These are phyloP conservation scores for Sebastes diploproa DNA, from an alignment of 2,797 vertebrate species.

Conservation along the genomic window DNA sequence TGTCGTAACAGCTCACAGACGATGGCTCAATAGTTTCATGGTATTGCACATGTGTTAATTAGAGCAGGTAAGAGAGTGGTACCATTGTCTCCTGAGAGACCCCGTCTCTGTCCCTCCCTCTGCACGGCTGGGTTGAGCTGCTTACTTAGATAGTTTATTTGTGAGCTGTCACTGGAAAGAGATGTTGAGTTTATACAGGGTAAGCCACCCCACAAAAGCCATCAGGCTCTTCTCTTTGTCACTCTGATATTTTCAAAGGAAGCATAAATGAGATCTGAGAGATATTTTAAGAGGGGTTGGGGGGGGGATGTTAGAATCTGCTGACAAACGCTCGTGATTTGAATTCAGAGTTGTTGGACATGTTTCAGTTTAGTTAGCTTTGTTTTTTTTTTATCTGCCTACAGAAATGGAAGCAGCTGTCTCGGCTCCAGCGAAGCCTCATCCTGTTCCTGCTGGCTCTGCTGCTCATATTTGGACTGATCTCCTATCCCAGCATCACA, in stretches of 20 bases:
- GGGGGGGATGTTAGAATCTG: not conserved
- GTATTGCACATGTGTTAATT: constrained; percentile 68
- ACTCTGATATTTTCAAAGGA: not conserved
- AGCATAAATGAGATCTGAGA: not conserved
- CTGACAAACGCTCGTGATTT: not conserved
- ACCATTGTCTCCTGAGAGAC: constrained; percentile 27
- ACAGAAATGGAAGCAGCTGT: constrained; percentile 98
- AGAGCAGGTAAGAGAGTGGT: constrained; percentile 27
- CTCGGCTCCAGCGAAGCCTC: constrained; percentile 90
- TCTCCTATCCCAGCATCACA: constrained; percentile 83
- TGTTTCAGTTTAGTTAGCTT: not conserved
- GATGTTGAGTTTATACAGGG: constrained; percentile 35
- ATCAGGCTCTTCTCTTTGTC: not conserved
- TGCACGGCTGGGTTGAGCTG: not conserved
- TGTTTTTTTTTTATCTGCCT: constrained; percentile 10
- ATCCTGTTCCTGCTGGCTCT: constrained; percentile 87
- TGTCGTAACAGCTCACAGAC: constrained; percentile 2
- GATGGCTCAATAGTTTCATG: constrained; percentile 55
- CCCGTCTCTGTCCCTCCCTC: constrained; percentile 12
- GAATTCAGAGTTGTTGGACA: not conserved
- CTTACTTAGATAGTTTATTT: constrained; percentile 9
- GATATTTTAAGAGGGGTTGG: not conserved
- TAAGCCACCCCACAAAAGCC: not conserved
- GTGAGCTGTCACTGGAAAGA: constrained; percentile 6
- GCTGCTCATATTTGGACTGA: constrained; percentile 85